A percentile compares a stretch with the other conserved stretches of the same genome.
phyloP scores from a whole-genome alignment of 2,888 invertebrate genomes.

The Cheilosia vernalis region DNA sequence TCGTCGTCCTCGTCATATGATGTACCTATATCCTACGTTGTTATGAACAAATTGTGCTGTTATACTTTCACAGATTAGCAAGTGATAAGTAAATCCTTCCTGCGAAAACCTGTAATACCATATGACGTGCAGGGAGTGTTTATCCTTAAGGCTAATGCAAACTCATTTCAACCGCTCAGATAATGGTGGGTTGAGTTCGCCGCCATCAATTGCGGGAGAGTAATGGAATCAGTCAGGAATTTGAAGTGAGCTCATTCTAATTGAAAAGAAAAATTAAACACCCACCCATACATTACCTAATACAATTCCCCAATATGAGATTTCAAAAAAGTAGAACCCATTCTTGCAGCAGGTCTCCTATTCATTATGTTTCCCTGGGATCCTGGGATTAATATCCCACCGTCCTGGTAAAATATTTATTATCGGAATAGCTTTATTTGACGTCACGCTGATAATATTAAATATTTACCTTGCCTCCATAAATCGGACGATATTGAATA shows the following conservation, averaged over 20 bases:
- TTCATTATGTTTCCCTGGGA: neutral
- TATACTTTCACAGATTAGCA: constrained; percentile 45
- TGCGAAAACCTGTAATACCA: constrained; percentile 31
- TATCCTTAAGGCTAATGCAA: constrained; percentile 30
- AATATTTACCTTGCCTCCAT: neutral
- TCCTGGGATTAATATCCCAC: neutral
- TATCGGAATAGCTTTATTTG: neutral
- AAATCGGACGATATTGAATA: neutral
- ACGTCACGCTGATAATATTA: neutral
- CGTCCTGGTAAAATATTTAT: neutral
- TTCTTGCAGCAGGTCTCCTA: neutral
- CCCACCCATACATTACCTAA: no score
- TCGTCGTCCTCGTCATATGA: constrained; percentile 4
- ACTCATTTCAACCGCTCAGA: constrained; percentile 1
- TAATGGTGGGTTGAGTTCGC: neutral
- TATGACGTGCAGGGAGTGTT: neutral
- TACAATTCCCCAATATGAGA: neutral
- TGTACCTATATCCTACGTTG: neutral
- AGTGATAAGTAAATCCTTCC: constrained; percentile 47
- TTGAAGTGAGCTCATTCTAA: no score
- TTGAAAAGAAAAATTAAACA: no score
- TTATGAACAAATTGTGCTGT: neutral
- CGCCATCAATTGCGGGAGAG: no score
- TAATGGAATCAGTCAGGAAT: neutral
- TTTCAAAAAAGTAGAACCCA: neutral